Percentiles rank a stretch among this genome's conserved stretches.
These are phyloP conservation scores for Eristalinus aeneus DNA, from an alignment of 2,888 invertebrate species.

Conservation along the genomic window DNA sequence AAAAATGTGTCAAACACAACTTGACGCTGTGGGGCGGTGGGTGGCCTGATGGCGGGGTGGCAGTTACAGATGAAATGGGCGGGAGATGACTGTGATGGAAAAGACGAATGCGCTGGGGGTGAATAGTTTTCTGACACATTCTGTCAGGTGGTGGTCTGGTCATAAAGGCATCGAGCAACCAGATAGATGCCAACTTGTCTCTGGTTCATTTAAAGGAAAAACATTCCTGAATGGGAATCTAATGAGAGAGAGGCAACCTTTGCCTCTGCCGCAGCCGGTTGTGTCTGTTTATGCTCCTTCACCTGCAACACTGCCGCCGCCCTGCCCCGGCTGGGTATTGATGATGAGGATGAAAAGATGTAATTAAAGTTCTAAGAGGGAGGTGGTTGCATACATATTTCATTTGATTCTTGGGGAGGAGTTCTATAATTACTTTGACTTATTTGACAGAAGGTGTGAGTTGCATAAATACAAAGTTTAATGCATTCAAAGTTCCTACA, in stretches of 20 bases:
- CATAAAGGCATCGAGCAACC: constrained; percentile 11
- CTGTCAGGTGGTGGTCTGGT: constrained; percentile 43
- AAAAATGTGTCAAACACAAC: constrained; percentile 65
- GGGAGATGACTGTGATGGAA: neutral
- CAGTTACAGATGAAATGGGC: neutral
- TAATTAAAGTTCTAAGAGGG: constrained; percentile 44
- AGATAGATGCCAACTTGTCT: neutral
- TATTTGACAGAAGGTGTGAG: constrained; percentile 19
- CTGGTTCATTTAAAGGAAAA: constrained; percentile 15
- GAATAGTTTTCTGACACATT: constrained; percentile 63
- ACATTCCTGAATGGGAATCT: constrained; percentile 58
- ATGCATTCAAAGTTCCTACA: too few species aligned
- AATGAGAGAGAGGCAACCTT: constrained; percentile 34
- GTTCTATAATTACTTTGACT: constrained; percentile 62
- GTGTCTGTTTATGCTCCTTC: neutral
- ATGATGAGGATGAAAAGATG: constrained; percentile 43
- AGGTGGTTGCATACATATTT: constrained; percentile 39
- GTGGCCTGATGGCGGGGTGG: neutral
- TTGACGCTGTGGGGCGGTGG: constrained; percentile 9
- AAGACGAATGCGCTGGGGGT: neutral
- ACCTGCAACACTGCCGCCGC: neutral
- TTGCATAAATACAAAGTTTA: constrained; percentile 20
- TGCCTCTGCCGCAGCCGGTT: neutral
- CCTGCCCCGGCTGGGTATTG: neutral
- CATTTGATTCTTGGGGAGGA: constrained; percentile 31